Evolutionary conservation across 1,140 invertebrate species (phyloP), one percentile per base, ranked within the genome.

Genomic region (Drosophila aff.): DNA sequence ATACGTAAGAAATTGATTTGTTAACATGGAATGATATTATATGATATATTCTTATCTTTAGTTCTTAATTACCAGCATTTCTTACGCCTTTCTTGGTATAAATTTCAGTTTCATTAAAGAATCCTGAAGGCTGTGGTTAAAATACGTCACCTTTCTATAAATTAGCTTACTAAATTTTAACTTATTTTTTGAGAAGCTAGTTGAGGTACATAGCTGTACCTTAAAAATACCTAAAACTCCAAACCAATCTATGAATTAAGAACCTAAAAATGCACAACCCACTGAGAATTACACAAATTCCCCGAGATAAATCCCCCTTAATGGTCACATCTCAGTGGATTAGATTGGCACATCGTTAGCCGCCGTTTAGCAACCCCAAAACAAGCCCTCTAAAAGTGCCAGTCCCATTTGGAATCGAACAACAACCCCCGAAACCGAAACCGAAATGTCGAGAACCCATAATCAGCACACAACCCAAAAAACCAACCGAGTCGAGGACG

Each of bases 311-410:
- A 38, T 16, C 16, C 66, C 23, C 44, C 11, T 50, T 47, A 38
- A 31, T 40, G 79, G 71, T 69, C 47, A 69, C 74, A 77, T 58
- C 66, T 62, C 61, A 60, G 26, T 78, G 61, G 85, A 78, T 84
- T 62, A 79, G 75, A 79, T 87, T 87, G 73, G 65, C 84, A 87
- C 84, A 57, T 87, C 85, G 84, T 87, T 84, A 81, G 67, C 79
- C 77, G 53, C 53, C 77, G 68, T 81, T 87, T 73, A 82, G 55
- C 63, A 66, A 75, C 46, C 73, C 82, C 64, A 63, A 67, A 63
- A 73, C 26, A 61, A 49, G 41, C 43, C 43, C 47, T 61, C 40
- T 23, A 47, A 43, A 46, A 57, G 23, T 68, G 47, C 69, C 57
- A 55, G 52, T 73, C 43, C 73, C 72, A 50, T 66, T 66, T 49